Percentiles rank a stretch among this genome's conserved stretches.
Evolutionary conservation across 2,113 vertebrate species (phyloP).

Genomic region (Chaetura pelagica): DNA sequence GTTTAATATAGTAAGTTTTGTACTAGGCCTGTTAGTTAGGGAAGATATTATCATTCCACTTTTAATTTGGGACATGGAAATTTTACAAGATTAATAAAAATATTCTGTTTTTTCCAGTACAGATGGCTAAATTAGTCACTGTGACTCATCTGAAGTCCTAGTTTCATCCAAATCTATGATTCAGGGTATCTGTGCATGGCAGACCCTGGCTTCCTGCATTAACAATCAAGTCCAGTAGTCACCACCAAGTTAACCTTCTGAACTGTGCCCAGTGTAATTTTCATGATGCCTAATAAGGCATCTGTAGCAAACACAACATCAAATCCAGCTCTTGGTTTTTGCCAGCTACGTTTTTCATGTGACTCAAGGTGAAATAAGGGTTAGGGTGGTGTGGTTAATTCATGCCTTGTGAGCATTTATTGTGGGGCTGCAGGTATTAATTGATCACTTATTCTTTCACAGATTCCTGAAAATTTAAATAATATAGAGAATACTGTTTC

Average conservation of each 20-base stretch:
- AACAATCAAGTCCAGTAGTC: neutral
- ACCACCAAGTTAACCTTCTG: neutral
- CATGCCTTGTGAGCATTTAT: neutral
- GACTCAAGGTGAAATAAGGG: neutral
- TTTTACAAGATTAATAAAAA: neutral
- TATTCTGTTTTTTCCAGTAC: neutral
- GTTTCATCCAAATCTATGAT: fast-evolving
- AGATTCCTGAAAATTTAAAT: neutral
- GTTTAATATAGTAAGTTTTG: neutral
- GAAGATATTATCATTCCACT: neutral
- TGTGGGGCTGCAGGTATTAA: neutral
- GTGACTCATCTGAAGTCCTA: neutral
- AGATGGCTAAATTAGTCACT: neutral
- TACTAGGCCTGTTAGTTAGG: neutral
- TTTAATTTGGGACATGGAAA: neutral
- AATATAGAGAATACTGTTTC: neutral
- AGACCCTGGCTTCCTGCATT: neutral
- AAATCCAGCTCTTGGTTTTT: neutral
- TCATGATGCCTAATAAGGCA: neutral
- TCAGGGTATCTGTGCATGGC: neutral
- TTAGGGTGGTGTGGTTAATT: neutral
- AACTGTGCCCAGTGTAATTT: neutral
- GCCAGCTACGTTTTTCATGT: neutral
- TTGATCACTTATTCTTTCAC: neutral
- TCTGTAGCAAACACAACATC: neutral